Base-by-base conservation (phyloP, 2,113 vertebrate genomes). In the Lampris megalopsis region DNA sequence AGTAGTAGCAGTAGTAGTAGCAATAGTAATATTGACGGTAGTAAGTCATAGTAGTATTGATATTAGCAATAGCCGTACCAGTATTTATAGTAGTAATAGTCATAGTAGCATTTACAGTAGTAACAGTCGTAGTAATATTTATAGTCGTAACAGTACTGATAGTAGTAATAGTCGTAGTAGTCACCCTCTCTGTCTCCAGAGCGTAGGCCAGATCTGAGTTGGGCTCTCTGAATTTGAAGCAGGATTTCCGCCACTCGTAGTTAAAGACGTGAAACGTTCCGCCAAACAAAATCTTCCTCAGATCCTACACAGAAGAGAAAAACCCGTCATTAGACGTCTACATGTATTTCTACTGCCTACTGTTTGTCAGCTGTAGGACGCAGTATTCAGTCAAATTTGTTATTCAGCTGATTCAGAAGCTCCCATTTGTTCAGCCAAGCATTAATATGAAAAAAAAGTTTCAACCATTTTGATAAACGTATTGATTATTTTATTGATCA, bases 201-300 rank as follows among this genome's bases (percentile, higher is more conserved):
- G 94, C 90, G 0, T 94, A 98, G 7, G 95, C 89, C 42, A 96
- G 73, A 0, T 90, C 86, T 0, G 95, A 94, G 86, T 65, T 69
- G 0, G 95, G 87, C 5, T 90, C 82, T 0, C 87, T 92, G 63
- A 97, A 97, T 63, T 86, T 89, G 86, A 98, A 97, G 67, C 47
- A 59, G 0, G 95, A 92, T 64, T 79, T 93, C 80, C 90, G 92
- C 96, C 95, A 98, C 66, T 95, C 91, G 0, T 80, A 74, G 91
- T 83, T 93, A 63, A 98, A 97, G 61, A 87, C 2, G 0, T 85
- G 85, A n/a, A 64, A 72, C 0, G 52, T 65, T 5, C 85, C 92
- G 35, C 96, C 93, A 37, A 98, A 96, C 1, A 98, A 84, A 60
- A 94, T 88, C 78, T 88, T 83, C 52, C 87, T 90, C 68, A 98